Evolutionary conservation across 1,140 invertebrate species (phyloP), one percentile per base, ranked within the genome.

Genomic region (Zaprionus nigranus): DNA sequence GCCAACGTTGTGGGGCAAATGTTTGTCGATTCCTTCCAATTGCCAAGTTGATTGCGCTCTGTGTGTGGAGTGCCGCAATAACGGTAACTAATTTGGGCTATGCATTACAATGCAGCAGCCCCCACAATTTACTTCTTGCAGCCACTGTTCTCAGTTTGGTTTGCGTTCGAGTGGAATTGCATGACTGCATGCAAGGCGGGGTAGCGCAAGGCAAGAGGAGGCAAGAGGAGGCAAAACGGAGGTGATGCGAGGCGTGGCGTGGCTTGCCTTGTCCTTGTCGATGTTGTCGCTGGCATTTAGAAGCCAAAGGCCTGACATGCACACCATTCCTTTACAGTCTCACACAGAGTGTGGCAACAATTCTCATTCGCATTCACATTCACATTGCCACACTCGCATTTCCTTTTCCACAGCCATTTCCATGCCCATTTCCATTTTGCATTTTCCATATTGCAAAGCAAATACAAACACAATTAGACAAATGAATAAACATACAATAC

Each of bases 391-490:
- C 40, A 46, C 15, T 49, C 11, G 3, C 38, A 60, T 60, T 51
- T 34, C 36, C 43, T 53, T 63, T 63, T 51, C 26, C n/a, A 63
- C 22, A 22, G 30, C 13, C 22, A 66, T 51, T 59, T 30, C 60
- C 43, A 56, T 54, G 40, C 51, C 24, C 15, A 62, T 51, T 62
- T 62, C 20, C 20, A 65, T 49, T 53, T 11, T 24, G 54, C 36
- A 59, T 59, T 51, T 34, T 53, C 28, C 54, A 30, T 15, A 43
- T 28, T 57, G 11, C 71, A 63, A 43, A 51, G 64, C 62, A 60
- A 67, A 82, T 26, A 75, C 46, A 70, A 80, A 83, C 84, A 78
- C 83, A 87, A 87, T 87, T 87, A 83, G 78, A 78, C 84, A 87
- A 88, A 87, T 88, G 77, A 88, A 87, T 78, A 80, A 82, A 74